Evolutionary conservation across 2,888 invertebrate genomes (phyloP), one percentile per base, ranked within the genome.

Genomic region (Tineola bisselliella): DNA sequence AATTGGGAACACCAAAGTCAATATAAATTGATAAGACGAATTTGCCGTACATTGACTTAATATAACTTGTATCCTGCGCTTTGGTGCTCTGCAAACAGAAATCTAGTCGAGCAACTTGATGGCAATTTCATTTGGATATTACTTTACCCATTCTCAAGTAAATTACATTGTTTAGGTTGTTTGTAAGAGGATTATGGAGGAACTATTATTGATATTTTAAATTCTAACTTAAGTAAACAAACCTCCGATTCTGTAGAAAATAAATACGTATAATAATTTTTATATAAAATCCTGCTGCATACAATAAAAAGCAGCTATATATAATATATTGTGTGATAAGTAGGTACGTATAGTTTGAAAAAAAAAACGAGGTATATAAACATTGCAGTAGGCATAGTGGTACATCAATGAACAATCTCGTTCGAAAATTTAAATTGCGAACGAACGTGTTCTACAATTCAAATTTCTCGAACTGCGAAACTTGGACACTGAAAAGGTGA

Each of bases 361-460:
- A n/a, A n/a, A n/a, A n/a, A n/a, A n/a, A n/a, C n/a, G n/a, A n/a
- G n/a, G n/a, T n/a, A n/a, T n/a, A n/a, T n/a, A n/a, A n/a, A n/a
- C 6, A 25, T 25, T 25, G 10, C 6, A 38, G 38, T 38, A 38
- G 38, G 38, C 38, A n/a, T 18, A 25, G 1, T 4, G 5, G 54
- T 3, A 54, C 54, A 54, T 54, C 54, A 30, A 58, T 33, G 58
- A 58, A 58, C 64, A 66, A 64, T 64, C 67, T 65, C 69, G 68
- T 72, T 72, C 68, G 66, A 73, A 25, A 74, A 73, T 77, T 75
- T 71, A 76, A 76, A 76, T 75, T 64, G 61, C 63, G 69, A 65
- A 38, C 54, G 54, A 48, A 67, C 66, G 64, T 69, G 71, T 72
- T 77, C 76, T 75, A 74, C 76, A 76, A 77, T 77, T 77, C 76